Evolutionary conservation across 1,140 invertebrate genomes (phyloP), one percentile per base, ranked within the genome.

Genomic region (Melanaphis sacchari): DNA sequence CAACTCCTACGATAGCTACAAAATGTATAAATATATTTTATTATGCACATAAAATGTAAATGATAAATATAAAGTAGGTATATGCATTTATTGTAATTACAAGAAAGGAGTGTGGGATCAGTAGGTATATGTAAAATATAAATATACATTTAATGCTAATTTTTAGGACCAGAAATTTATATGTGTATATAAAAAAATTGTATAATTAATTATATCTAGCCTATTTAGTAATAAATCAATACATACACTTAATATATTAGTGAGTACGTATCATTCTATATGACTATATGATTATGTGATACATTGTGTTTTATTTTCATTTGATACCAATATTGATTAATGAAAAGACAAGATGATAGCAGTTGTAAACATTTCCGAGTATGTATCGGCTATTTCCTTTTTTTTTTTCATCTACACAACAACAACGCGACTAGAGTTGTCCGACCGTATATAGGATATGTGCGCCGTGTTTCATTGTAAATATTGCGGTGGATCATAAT

Each of bases 281-380:
- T 21, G 21, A 81, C 15, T 81, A 31, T n/a, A n/a, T 8, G 26
- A 85, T 43, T 18, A 18, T 4, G 11, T 15, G n/a, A 85, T 4
- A 40, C 11, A 41, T 26, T 38, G 36, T 38, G 8, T 38, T 38
- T 38, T 82, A 82, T 82, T 82, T 82, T 38, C n/a, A 82, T 82
- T 22, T 38, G 41, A 88, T 36, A 46, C 21, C 46, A 46, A 49
- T 46, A 41, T 31, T 84, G 40, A 84, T 66, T 66, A 66, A 66
- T n/a, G 31, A 76, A 76, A n/a, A n/a, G 59, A 76, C 59, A 76
- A 76, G 59, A 76, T 21, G 59, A 76, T 76, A 76, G 59, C 31
- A 76, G 59, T 84, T 85, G 24, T 85, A 43, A 85, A 85, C 84
- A 85, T 85, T 85, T 85, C 41, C 43, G 43, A 88, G 26, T 40